Evolutionary conservation across 2,888 invertebrate species (phyloP).

Genomic region (Candidula unifasciata): DNA sequence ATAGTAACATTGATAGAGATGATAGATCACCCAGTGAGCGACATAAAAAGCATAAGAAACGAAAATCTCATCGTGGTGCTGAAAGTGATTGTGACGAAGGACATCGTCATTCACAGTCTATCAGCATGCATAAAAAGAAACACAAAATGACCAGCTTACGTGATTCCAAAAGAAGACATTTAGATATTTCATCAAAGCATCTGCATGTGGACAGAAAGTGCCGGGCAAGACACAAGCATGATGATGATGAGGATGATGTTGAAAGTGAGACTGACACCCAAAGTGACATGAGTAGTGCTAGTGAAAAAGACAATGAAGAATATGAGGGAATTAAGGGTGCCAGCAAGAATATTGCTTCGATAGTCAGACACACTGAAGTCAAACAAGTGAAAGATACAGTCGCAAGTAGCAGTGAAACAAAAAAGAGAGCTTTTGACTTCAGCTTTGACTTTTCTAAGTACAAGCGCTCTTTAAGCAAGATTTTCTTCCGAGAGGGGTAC

Average conservation of each 20-base stretch:
- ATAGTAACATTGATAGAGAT: background rate
- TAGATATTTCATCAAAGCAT: constrained; percentile 28
- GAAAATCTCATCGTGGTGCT: constrained; percentile 14
- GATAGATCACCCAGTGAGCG: background rate
- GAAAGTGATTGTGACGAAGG: constrained; percentile 11
- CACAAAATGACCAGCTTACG: background rate
- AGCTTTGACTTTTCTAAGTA: constrained; percentile 68
- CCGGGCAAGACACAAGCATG: constrained; percentile 6
- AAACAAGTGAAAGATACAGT: constrained; percentile 4
- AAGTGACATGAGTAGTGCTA: background rate
- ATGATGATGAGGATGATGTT: constrained; percentile 15
- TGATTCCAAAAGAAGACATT: constrained; percentile 2
- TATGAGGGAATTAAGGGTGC: background rate
- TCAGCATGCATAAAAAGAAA: background rate
- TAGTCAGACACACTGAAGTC: background rate
- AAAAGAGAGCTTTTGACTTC: constrained; percentile 54
- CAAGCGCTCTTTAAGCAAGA: constrained; percentile 74
- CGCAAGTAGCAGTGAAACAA: background rate
- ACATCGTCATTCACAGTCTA: constrained; percentile 7
- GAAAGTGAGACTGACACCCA: constrained; percentile 6
- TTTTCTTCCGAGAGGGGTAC: constrained; percentile 83
- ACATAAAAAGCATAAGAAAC: constrained; percentile 1
- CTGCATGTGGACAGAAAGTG: constrained; percentile 30
- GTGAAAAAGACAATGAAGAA: constrained; percentile 25
- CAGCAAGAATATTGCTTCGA: background rate